Conservation (phyloP, 2,113 vertebrate species). For the Bubo scandiacus region DNA sequence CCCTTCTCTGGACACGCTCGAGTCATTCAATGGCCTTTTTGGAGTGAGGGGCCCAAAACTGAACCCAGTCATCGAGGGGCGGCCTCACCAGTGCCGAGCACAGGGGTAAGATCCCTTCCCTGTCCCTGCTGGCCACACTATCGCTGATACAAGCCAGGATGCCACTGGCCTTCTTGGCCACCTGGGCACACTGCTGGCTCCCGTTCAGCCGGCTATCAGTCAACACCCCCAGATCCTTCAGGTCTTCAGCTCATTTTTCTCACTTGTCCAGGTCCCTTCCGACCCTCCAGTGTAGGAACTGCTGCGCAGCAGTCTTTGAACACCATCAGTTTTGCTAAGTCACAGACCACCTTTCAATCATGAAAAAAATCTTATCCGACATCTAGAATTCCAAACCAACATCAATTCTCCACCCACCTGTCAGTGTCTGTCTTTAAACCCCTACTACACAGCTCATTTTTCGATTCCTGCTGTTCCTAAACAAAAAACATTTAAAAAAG, state of each 20-base stretch:
- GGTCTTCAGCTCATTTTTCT: not conserved
- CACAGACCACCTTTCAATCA: not conserved
- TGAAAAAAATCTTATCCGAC: not conserved
- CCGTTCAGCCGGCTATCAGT: no score
- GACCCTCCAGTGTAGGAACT: not conserved
- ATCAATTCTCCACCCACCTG: slow-evolving; percentile 47
- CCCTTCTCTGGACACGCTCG: no score
- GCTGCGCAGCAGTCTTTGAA: not conserved
- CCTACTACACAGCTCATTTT: not conserved
- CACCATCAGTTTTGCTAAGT: not conserved
- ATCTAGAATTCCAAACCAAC: not conserved
- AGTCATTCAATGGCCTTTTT: no score
- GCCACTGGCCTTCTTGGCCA: no score
- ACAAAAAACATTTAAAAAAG: not conserved
- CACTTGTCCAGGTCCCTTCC: not conserved
- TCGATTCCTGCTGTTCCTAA: slow-evolving; percentile 16
- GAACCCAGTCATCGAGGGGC: no score
- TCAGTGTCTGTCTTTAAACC: not conserved
- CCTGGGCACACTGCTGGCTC: no score
- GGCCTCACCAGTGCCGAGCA: no score
- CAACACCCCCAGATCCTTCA: not conserved
- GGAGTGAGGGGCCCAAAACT: no score
- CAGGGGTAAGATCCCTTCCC: no score
- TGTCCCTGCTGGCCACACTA: no score
- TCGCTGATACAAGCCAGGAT: no score